Conservation (phyloP, 2,113 vertebrate species). For the Poeciliopsis retropinna region DNA sequence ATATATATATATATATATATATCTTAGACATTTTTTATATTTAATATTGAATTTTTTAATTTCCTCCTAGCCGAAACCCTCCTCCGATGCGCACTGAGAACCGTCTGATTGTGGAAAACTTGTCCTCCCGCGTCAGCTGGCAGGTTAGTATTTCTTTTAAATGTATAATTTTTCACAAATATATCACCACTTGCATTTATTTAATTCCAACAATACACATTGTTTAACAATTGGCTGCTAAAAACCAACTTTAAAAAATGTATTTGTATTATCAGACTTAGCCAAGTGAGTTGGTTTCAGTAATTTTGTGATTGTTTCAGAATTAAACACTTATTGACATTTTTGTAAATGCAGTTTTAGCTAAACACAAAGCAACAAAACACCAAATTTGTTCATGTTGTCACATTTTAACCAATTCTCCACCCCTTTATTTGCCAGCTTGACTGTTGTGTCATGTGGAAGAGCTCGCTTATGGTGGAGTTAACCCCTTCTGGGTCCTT, state of each 20-base stretch:
- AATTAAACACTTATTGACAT: conserved; percentile 29
- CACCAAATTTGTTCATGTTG: conserved; percentile 75
- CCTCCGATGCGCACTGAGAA: conserved; percentile 96
- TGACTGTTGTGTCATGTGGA: conserved; percentile 95
- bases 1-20: too few relatives aligned
- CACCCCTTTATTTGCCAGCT: conserved; percentile 99
- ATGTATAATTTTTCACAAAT: conserved; percentile 28
- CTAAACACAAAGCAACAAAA: conserved; percentile 47
- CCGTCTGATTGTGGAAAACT: conserved; percentile 94
- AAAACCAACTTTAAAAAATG: conserved; percentile 11
- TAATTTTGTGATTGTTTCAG: conserved; percentile 1
- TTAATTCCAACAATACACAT: conserved; percentile 51
- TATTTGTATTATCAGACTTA: conserved; percentile 6
- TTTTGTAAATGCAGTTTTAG: conserved; percentile 40
- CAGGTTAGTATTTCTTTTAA: conserved; percentile 85
- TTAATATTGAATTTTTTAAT: neutral
- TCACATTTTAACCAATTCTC: conserved; percentile 95
- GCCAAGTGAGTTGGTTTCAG: neutral
- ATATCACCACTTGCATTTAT: conserved; percentile 27
- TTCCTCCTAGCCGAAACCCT: conserved; percentile 81
- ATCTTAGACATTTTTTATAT: too few relatives aligned
- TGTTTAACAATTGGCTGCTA: conserved; percentile 40
- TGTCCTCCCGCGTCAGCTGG: conserved; percentile 97
- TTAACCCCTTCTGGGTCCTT: conserved; percentile 98
- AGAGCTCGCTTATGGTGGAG: conserved; percentile 96